phyloP scores from a whole-genome alignment of 1,140 invertebrate genomes.

The Elymnias hypermnestra region DNA sequence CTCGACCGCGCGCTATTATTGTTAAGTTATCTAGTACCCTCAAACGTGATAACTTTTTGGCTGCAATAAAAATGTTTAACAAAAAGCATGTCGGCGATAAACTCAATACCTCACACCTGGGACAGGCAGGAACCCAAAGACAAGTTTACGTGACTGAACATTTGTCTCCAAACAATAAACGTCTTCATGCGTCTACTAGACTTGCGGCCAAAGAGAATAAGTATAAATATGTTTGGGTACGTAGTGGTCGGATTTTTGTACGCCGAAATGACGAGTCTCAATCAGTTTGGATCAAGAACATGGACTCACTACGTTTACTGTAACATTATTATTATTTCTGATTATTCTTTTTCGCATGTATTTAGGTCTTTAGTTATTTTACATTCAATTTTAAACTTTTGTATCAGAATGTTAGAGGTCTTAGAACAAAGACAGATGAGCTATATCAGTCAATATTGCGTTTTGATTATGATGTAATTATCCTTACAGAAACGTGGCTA shows the following conservation, averaged over 20 bases:
- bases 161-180: too few species aligned
- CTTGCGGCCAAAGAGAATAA: background rate
- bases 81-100: background rate
- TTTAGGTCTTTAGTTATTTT: too few species aligned
- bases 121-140: background rate
- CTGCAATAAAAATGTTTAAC: background rate
- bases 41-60: background rate
- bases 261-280: background rate
- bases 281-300: background rate
- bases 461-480: too few species aligned
- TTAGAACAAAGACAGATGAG: too few species aligned
- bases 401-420: background rate
- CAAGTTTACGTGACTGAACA: background rate
- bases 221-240: conserved; percentile 3
- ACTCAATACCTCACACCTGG: background rate
- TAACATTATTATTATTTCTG: too few species aligned
- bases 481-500: background rate
- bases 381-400: conserved; percentile 2
- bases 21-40: background rate
- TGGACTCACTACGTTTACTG: background rate
- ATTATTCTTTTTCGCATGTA: too few species aligned
- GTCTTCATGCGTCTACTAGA: conserved; percentile 2
- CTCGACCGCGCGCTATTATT: background rate
- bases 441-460: too few species aligned
- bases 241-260: conserved; percentile 1